phyloP scores from a whole-genome alignment of 2,797 vertebrate species.

The Sparus aurata region DNA sequence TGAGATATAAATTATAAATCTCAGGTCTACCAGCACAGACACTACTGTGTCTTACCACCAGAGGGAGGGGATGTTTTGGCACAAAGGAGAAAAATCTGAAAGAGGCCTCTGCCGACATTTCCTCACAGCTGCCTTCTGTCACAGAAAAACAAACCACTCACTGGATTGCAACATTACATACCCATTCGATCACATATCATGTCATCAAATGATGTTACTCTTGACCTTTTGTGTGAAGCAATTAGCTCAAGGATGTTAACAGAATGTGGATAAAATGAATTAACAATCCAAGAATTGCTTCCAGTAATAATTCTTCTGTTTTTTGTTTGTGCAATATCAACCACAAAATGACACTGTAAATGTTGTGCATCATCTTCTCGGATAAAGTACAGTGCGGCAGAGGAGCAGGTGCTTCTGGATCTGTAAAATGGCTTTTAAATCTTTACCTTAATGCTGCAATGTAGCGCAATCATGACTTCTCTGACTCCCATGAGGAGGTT shows the following conservation, averaged over 20 bases:
- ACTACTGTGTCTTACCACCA: constrained; percentile 61
- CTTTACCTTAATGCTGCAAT: constrained; percentile 12
- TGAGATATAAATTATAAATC: not conserved
- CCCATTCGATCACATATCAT: constrained; percentile 28
- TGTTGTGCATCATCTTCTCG: not conserved
- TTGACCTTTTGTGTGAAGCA: not conserved
- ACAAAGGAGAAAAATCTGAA: constrained; percentile 34
- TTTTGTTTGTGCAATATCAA: not conserved
- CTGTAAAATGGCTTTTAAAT: constrained; percentile 22
- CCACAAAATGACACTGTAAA: not conserved
- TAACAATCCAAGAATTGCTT: not conserved
- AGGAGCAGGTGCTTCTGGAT: constrained; percentile 2
- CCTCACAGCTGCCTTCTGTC: constrained; percentile 50
- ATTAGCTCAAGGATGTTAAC: not conserved
- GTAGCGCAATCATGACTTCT: constrained; percentile 26
- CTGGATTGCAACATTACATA: constrained; percentile 35
- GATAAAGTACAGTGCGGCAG: not conserved
- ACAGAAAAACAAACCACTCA: constrained; percentile 32
- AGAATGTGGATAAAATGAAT: not conserved
- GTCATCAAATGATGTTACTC: constrained; percentile 1
- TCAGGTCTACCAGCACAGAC: not conserved
- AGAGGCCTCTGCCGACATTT: constrained; percentile 68
- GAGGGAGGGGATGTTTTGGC: constrained; percentile 68
- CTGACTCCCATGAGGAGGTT: constrained; percentile 39
- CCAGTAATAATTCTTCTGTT: not conserved